A percentile compares a stretch with the other conserved stretches of the same genome.
Evolutionary conservation across 2,888 invertebrate genomes (phyloP).

Genomic region (Ligdia adustata): DNA sequence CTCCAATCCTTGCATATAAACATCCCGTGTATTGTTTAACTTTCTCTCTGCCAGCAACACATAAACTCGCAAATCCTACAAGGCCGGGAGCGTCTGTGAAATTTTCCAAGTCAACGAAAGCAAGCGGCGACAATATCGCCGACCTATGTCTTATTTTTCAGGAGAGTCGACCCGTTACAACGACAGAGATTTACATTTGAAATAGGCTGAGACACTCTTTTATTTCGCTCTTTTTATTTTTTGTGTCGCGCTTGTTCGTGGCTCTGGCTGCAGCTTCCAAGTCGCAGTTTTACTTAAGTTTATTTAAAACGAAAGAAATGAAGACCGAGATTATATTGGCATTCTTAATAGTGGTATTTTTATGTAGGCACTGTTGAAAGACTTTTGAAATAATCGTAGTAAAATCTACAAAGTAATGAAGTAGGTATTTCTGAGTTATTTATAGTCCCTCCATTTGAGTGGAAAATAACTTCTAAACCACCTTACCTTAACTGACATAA

Average conservation of each 20-base stretch:
- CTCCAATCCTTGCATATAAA: constrained; percentile 50
- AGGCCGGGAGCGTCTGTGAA: constrained; percentile 59
- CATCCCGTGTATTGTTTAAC: constrained; percentile 62
- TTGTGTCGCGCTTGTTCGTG: constrained; percentile 44
- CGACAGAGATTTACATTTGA: constrained; percentile 77
- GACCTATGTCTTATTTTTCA: constrained; percentile 75
- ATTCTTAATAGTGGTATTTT: background rate
- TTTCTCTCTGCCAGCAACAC: constrained; percentile 57
- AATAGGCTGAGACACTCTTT: constrained; percentile 70
- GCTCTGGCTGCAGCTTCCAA: constrained; percentile 35
- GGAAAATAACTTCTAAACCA: too few species aligned
- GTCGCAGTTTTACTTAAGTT: constrained; percentile 25
- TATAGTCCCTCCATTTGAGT: too few species aligned
- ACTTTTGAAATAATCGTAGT: too few species aligned
- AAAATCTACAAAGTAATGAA: too few species aligned
- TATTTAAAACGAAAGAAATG: constrained; percentile 17
- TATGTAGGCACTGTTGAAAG: too few species aligned
- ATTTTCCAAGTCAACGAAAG: constrained; percentile 70
- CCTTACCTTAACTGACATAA: too few species aligned
- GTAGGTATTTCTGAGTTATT: too few species aligned
- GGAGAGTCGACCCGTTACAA: constrained; percentile 69
- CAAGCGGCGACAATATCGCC: constrained; percentile 68
- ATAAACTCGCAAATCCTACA: constrained; percentile 71
- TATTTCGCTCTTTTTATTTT: constrained; percentile 65
- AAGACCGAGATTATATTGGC: constrained; percentile 9